phyloP scores from a whole-genome alignment of 2,113 vertebrate genomes.

The Clarias batrachus region DNA sequence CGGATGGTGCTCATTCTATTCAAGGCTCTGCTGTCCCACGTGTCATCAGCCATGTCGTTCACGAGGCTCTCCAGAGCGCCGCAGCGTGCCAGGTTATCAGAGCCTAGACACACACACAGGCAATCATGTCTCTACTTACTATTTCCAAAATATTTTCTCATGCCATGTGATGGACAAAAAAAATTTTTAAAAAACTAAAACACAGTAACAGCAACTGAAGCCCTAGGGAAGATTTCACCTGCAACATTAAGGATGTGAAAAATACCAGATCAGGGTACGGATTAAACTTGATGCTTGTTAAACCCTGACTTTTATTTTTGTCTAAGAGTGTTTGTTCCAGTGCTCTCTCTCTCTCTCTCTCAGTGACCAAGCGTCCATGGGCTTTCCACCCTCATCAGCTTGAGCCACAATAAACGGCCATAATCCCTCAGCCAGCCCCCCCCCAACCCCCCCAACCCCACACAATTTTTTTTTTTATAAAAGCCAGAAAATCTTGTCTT shows the following conservation, averaged over 20 bases:
- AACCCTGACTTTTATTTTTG: conserved; percentile 64
- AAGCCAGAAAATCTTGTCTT: neutral
- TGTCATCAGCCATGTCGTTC: conserved; percentile 83
- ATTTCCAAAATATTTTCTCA: neutral
- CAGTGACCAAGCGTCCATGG: conserved; percentile 39
- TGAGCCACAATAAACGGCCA: neutral
- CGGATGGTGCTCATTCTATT: conserved; percentile 93
- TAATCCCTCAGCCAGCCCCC: conserved; percentile 5
- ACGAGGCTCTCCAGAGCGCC: conserved; percentile 89
- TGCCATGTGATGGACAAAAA: neutral
- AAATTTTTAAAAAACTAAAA: too few relatives aligned
- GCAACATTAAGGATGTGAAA: conserved; percentile 35
- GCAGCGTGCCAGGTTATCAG: conserved; percentile 89
- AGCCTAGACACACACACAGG: conserved; percentile 53
- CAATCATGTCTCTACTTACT: neutral
- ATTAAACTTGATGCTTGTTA: conserved; percentile 64
- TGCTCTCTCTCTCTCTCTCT: conserved; percentile 56
- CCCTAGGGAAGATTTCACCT: neutral
- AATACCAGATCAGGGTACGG: conserved; percentile 59
- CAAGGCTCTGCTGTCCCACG: conserved; percentile 81
- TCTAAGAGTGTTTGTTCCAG: conserved; percentile 61
- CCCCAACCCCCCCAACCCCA: too few relatives aligned
- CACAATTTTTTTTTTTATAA: too few relatives aligned
- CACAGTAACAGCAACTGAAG: neutral
- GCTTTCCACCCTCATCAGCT: conserved; percentile 47